Conservation (phyloP, 2,113 vertebrate species). For the Pan troglodytes region NHGRI_mPanTro3-v2.1_pri NC_072408.2:26193001-26193500, state of each 20-base stretch:
- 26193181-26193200: slow-evolving; percentile 19
- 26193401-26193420: neutral
- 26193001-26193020: neutral
- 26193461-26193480: neutral
- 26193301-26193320: neutral
- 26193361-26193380: neutral
- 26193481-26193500: neutral
- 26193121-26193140: slow-evolving; percentile 13
- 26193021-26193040: neutral
- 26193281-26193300: slow-evolving; percentile 9
- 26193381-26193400: neutral
- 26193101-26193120: neutral
- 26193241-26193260: slow-evolving; percentile 6
- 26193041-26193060: neutral
- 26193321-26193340: neutral
- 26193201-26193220: neutral
- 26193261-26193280: slow-evolving; percentile 39
- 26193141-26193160: slow-evolving; percentile 26
- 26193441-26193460: neutral
- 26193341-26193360: neutral
- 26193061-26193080: slow-evolving; percentile 2
- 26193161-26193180: slow-evolving; percentile 16
- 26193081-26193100: slow-evolving; percentile 54
- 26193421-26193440: neutral
- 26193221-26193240: slow-evolving; percentile 9